Percentiles rank a stretch among this genome's conserved stretches.
These are phyloP conservation scores for Catotricha subobsoleta DNA, from an alignment of 2,888 invertebrate genomes.

Conservation along the genomic window DNA sequence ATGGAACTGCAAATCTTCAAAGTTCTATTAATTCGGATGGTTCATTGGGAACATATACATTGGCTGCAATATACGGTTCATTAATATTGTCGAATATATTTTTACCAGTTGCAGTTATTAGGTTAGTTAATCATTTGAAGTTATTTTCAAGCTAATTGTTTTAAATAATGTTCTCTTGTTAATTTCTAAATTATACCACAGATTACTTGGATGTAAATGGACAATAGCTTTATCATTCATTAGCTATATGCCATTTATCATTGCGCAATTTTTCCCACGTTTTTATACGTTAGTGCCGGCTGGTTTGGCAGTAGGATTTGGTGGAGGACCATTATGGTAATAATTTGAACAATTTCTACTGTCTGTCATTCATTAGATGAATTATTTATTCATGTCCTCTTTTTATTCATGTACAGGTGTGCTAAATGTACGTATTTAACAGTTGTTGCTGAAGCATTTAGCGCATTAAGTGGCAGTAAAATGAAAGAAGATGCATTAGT, in stretches of 20 bases:
- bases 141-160: conserved; percentile 6
- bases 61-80: conserved; percentile 72
- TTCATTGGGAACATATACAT: conserved; percentile 64
- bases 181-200: conserved; percentile 21
- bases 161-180: too few relatives aligned
- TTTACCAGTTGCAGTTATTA: conserved; percentile 66
- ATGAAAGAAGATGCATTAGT: conserved; percentile 58
- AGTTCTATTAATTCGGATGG: conserved; percentile 71
- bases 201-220: conserved; percentile 82
- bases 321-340: conserved; percentile 86
- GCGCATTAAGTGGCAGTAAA: conserved; percentile 37
- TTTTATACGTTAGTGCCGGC: conserved; percentile 71
- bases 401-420: too few relatives aligned
- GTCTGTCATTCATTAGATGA: too few relatives aligned
- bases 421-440: conserved; percentile 90
- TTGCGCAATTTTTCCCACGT: conserved; percentile 74
- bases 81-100: conserved; percentile 80
- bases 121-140: conserved; percentile 33
- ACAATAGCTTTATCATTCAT: conserved; percentile 68
- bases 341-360: too few relatives aligned
- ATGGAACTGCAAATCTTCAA: conserved; percentile 64
- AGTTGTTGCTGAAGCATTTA: conserved; percentile 62
- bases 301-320: conserved; percentile 66
- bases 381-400: too few relatives aligned
- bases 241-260: conserved; percentile 83